Evolutionary conservation across 1,140 invertebrate genomes (phyloP), one percentile per base, ranked within the genome.

Genomic region (Drosophila tristis): DNA sequence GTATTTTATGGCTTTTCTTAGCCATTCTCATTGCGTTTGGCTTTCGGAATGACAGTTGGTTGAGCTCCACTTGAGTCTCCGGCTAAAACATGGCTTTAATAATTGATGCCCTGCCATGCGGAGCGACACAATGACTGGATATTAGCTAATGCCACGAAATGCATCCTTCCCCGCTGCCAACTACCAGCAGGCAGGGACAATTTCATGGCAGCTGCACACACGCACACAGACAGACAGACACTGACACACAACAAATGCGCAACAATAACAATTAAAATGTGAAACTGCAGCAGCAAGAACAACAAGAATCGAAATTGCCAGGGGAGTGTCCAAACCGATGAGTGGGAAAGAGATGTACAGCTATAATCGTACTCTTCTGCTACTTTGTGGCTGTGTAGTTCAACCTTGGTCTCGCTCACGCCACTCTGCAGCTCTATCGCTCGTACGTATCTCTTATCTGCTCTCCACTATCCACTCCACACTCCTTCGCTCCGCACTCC

Each of bases 241-340:
- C 54, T 53, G 25, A 72, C 39, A 31, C 42, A 50, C 61, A 68
- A 74, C 65, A 74, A 89, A 89, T 89, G 84, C 67, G 73, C 80
- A 89, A 90, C 85, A 89, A 89, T 89, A 89, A 89, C 84, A 89
- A 89, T 89, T 89, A 80, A 89, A 87, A 67, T 80, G 62, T 51
- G 44, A 78, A 71, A 64, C 62, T 75, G 70, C 54, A 70, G 58
- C 74, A 72, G 60, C 78, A 35, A 3, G 8, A 66, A 61, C 56
- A 72, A 62, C 54, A 72, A 60, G 73, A 35, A 77, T 80, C 63
- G 48, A 71, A 48, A 63, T 49, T 57, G 53, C 29, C 64, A 57
- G 47, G 59, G 47, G 47, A 42, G 20, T 44, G 59, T n/a, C 13
- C 5, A n/a, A 42, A 26, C 8, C 1, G 50, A 15, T 35, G n/a